Evolutionary conservation across 2,113 vertebrate genomes (phyloP).

Genomic region (Marcusenius ussheri): DNA sequence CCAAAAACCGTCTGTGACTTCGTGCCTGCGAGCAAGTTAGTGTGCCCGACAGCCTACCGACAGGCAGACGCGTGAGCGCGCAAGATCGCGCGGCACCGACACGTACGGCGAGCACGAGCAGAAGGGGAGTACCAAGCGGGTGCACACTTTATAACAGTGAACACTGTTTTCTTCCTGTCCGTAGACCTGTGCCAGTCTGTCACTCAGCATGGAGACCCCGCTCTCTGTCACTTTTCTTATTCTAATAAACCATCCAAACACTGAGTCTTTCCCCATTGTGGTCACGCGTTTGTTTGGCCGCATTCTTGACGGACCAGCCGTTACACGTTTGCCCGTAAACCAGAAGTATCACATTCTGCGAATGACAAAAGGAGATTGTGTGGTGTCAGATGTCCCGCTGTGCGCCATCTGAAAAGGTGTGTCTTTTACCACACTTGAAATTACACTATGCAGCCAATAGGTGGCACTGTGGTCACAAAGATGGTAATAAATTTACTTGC

Average conservation of each 20-base stretch:
- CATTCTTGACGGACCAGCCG: background rate
- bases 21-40: slow-evolving; percentile 57
- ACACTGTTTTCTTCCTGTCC: slow-evolving; percentile 45
- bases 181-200: slow-evolving; percentile 46
- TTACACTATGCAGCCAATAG: background rate
- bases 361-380: background rate
- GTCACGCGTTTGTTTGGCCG: background rate
- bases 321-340: background rate
- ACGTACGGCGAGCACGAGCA: background rate
- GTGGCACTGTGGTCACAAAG: slow-evolving; percentile 12
- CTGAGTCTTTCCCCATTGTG: slow-evolving; percentile 22
- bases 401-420: background rate
- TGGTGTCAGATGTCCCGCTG: background rate
- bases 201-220: slow-evolving; percentile 61
- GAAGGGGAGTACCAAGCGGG: background rate
- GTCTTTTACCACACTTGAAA: background rate
- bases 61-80: background rate
- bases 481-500: background rate
- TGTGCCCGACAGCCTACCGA: slow-evolving; percentile 43
- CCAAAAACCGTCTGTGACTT: slow-evolving; percentile 56
- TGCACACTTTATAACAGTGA: slow-evolving; percentile 34
- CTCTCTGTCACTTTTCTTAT: slow-evolving; percentile 67
- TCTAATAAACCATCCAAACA: slow-evolving; percentile 63
- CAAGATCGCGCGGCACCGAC: background rate
- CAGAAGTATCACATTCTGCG: background rate